Conservation (phyloP, 2,797 vertebrate species). For the Clangula hyemalis region DNA sequence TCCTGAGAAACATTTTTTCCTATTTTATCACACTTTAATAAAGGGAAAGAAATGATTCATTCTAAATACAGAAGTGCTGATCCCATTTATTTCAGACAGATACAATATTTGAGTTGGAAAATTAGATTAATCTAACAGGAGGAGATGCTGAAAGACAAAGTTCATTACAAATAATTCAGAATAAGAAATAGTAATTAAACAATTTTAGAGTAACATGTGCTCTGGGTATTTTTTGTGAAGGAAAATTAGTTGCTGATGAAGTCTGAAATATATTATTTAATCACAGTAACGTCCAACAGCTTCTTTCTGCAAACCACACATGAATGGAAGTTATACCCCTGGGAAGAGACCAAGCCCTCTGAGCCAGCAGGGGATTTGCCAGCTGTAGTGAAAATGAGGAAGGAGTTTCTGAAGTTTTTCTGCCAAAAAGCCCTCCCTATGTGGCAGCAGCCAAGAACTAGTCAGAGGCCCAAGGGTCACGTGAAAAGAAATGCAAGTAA, state of each 20-base stretch:
- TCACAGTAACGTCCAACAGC: neutral
- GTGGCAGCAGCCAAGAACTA: neutral
- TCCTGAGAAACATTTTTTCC: neutral
- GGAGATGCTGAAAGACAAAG: constrained; percentile 11
- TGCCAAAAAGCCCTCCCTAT: neutral
- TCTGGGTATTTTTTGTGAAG: neutral
- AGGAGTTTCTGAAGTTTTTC: neutral
- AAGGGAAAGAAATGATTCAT: neutral
- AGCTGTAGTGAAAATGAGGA: neutral
- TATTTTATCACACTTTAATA: neutral
- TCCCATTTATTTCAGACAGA: neutral
- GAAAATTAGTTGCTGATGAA: neutral
- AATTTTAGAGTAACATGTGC: constrained; percentile 25
- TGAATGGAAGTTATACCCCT: neutral
- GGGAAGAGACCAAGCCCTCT: neutral
- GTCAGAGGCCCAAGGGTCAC: too few relatives aligned
- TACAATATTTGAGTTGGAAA: neutral
- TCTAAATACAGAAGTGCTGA: constrained; percentile 12
- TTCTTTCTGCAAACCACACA: neutral
- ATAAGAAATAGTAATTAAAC: constrained; percentile 14
- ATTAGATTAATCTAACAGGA: neutral
- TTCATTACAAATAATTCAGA: constrained; percentile 20
- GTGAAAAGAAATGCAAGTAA: neutral
- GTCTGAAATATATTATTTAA: constrained; percentile 12
- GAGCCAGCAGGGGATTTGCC: neutral